A percentile compares a stretch with the other conserved stretches of the same genome.
phyloP scores from a whole-genome alignment of 2,888 invertebrate genomes.

The Stratiomys singularior region DNA sequence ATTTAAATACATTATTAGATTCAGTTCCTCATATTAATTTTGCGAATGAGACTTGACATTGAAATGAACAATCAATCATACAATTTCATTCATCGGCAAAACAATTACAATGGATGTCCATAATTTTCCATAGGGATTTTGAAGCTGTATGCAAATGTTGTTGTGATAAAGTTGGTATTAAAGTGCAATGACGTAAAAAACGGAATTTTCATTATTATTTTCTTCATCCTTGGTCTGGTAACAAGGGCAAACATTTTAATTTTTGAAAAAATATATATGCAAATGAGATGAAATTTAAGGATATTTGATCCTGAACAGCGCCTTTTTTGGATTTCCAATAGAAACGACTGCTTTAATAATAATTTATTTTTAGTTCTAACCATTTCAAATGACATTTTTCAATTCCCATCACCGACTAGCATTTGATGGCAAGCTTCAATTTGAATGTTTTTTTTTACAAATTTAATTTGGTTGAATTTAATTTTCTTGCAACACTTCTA shows the following conservation, averaged over 20 bases:
- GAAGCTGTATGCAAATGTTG: neutral
- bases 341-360: too few species aligned
- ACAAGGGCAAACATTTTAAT: too few species aligned
- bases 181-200: too few species aligned
- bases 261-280: neutral
- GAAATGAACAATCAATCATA: conserved; percentile 11
- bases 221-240: neutral
- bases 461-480: neutral
- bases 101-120: conserved; percentile 2
- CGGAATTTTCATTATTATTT: neutral
- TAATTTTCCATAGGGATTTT: neutral
- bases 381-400: too few species aligned
- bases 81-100: conserved; percentile 7
- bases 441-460: neutral
- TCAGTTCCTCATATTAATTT: conserved; percentile 25
- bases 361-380: too few species aligned
- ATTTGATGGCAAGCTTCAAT: neutral
- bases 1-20: conserved; percentile 34
- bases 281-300: too few species aligned
- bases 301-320: too few species aligned
- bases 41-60: conserved; percentile 1
- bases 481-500: neutral
- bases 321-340: too few species aligned
- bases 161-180: too few species aligned
- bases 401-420: neutral